Percentiles rank a stretch among this genome's conserved stretches.
phyloP scores from a whole-genome alignment of 2,113 vertebrate species.

The Cyprinodon tularosa region DNA sequence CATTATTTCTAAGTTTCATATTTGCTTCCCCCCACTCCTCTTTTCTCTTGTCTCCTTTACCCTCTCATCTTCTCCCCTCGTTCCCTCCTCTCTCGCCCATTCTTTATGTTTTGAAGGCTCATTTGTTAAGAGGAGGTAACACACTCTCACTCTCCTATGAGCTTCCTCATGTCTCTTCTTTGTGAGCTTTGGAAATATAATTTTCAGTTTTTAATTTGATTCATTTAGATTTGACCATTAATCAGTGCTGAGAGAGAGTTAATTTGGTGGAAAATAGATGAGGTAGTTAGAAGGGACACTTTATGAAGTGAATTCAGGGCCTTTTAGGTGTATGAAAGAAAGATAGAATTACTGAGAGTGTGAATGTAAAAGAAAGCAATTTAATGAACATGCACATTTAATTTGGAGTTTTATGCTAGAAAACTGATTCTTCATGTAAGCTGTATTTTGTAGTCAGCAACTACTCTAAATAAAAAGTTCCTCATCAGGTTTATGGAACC shows the following conservation, averaged over 20 bases:
- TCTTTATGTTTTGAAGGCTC: conserved; percentile 99
- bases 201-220: conserved; percentile 99
- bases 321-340: conserved; percentile 54
- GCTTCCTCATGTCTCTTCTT: conserved; percentile 89
- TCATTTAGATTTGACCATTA: conserved; percentile 99
- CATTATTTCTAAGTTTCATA: conserved; percentile 18
- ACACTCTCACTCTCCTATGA: conserved; percentile 83
- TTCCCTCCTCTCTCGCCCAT: conserved; percentile 84
- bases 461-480: neutral
- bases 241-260: conserved; percentile 99
- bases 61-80: conserved; percentile 30
- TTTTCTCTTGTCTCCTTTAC: conserved; percentile 6
- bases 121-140: conserved; percentile 94
- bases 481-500: neutral
- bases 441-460: neutral
- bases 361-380: conserved; percentile 56
- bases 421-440: neutral
- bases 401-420: neutral
- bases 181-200: conserved; percentile 99
- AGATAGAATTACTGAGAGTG: conserved; percentile 33
- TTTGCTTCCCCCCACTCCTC: conserved; percentile 11
- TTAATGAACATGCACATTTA: neutral
- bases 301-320: conserved; percentile 88
- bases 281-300: conserved; percentile 93
- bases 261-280: conserved; percentile 99